Conservation (phyloP, 1,140 invertebrate genomes). For the Maconellicoccus hirsutus region DNA sequence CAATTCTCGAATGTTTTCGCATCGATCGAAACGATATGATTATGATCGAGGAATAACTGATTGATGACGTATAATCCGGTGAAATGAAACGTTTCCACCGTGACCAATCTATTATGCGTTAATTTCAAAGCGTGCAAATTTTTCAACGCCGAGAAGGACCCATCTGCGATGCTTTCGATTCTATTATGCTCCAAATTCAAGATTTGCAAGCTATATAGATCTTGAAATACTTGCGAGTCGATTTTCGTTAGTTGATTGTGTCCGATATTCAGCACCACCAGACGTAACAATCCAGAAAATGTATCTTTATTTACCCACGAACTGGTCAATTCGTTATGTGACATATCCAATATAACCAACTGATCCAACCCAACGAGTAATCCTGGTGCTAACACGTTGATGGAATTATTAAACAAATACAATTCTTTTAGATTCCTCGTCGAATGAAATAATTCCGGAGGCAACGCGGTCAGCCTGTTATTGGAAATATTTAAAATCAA, state of each 20-base stretch:
- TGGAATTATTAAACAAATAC: conserved; percentile 72
- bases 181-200: conserved; percentile 68
- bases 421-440: conserved; percentile 61
- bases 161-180: conserved; percentile 61
- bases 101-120: conserved; percentile 64
- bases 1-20: conserved; percentile 73
- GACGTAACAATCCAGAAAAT: conserved; percentile 71
- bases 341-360: conserved; percentile 72
- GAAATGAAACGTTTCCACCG: conserved; percentile 60
- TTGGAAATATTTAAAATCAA: conserved; percentile 72
- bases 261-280: conserved; percentile 79
- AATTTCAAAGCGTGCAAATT: conserved; percentile 70
- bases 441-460: conserved; percentile 68
- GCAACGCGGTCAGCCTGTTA: conserved; percentile 76
- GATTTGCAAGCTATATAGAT: conserved; percentile 69
- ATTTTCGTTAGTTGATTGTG: conserved; percentile 70
- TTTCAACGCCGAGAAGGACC: conserved; percentile 68
- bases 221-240: conserved; percentile 64
- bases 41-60: conserved; percentile 65
- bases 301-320: conserved; percentile 69
- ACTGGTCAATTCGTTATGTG: conserved; percentile 71
- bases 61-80: conserved; percentile 67
- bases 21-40: conserved; percentile 60
- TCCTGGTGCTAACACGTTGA: conserved; percentile 64
- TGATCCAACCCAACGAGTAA: conserved; percentile 73